Percentiles rank a stretch among this genome's conserved stretches.
Conservation (phyloP, 1,140 invertebrate genomes). For the Cyrtorhinus lividipennis region DNA sequence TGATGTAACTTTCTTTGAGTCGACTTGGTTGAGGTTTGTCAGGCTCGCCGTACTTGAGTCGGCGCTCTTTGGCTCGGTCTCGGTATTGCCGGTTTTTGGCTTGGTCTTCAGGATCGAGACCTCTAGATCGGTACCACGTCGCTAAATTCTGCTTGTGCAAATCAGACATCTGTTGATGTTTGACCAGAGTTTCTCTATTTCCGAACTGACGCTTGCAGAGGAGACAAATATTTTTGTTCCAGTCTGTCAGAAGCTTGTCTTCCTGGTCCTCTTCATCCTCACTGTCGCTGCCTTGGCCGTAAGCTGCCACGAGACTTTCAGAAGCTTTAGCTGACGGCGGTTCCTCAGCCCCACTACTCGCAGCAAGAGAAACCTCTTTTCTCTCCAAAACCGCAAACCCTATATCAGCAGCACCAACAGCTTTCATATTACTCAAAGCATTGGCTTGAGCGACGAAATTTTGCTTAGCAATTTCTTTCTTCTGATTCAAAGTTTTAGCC, state of each 20-base stretch:
- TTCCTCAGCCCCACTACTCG: constrained; percentile 1
- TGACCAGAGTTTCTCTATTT: constrained; percentile 70
- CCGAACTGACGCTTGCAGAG: constrained; percentile 92
- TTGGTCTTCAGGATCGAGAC: constrained; percentile 39
- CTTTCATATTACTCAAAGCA: constrained; percentile 21
- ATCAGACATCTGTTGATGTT: constrained; percentile 86
- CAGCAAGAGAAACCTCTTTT: constrained; percentile 20
- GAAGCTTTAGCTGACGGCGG: constrained; percentile 10
- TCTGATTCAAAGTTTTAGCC: constrained; percentile 94
- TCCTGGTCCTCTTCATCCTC: constrained; percentile 31
- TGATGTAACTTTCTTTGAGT: constrained; percentile 49
- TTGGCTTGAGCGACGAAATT: constrained; percentile 40
- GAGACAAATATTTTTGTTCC: constrained; percentile 79
- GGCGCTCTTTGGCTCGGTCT: constrained; percentile 88
- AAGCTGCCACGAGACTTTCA: constrained; percentile 50
- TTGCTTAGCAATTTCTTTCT: constrained; percentile 71
- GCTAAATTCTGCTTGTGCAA: constrained; percentile 89
- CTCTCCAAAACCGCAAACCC: constrained; percentile 74
- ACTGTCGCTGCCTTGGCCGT: constrained; percentile 52
- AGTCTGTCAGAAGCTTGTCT: constrained; percentile 50
- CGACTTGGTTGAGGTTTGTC: constrained; percentile 57
- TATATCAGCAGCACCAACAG: constrained; percentile 66
- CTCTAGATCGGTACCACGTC: constrained; percentile 41
- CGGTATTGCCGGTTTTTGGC: constrained; percentile 53
- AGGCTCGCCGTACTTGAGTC: constrained; percentile 85